These are phyloP conservation scores for Eledona agricola DNA, from an alignment of 2,888 invertebrate genomes.

Conservation along the genomic window DNA sequence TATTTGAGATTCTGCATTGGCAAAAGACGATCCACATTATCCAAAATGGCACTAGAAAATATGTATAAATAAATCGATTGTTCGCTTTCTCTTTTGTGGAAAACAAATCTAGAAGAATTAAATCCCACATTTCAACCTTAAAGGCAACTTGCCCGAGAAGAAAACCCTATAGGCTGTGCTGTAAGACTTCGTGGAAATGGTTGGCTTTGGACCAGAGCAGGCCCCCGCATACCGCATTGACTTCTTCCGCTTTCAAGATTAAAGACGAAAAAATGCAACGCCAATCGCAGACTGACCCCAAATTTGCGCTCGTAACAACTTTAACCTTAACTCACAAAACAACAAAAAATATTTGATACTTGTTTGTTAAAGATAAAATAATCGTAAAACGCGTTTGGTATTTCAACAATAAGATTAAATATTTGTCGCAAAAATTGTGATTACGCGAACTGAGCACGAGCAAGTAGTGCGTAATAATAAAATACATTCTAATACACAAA, in stretches of 20 bases:
- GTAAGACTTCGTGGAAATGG: constrained; percentile 12
- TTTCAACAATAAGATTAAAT: background rate
- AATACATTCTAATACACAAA: no score
- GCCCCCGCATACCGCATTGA: constrained; percentile 3
- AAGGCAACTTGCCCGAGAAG: constrained; percentile 10
- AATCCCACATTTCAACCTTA: constrained; percentile 14
- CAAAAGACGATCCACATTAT: no score
- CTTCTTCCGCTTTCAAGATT: constrained; percentile 10
- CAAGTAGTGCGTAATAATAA: no score
- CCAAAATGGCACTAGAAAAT: no score
- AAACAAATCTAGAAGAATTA: constrained; percentile 22
- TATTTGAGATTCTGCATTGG: no score
- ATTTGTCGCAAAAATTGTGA: background rate
- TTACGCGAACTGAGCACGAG: no score
- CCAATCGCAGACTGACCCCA: background rate
- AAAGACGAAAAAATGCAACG: no score
- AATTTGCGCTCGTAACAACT: background rate
- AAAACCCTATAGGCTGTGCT: no score
- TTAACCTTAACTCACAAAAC: background rate
- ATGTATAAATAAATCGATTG: no score
- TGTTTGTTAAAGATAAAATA: background rate
- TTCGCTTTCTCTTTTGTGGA: constrained; percentile 8
- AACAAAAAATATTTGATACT: background rate
- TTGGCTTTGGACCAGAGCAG: constrained; percentile 13
- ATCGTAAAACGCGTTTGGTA: background rate